Base-by-base conservation (phyloP, 2,113 vertebrate genomes). In the Trinectes maculatus region DNA sequence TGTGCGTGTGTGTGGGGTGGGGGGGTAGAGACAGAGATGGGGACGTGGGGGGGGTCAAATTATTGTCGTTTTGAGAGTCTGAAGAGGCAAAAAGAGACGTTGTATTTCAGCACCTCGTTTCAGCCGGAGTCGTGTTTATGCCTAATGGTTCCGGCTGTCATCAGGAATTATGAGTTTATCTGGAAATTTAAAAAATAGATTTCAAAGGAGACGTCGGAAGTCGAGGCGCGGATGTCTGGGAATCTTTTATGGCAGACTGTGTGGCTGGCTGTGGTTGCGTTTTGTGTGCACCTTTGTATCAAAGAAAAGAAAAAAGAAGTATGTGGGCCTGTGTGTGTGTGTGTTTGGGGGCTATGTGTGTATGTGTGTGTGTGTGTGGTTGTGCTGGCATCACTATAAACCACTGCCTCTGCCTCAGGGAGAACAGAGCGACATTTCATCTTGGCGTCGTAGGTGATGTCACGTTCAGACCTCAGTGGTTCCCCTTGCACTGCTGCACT, bases 401-500 rank as follows among this genome's bases (percentile, higher is more conserved):
- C 69, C 69, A 3, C 60, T 39, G 56, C 77, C 44, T 71, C 62
- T 18, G 29, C 71, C 46, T 70, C 16, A 0, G 57, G 64, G 51
- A 52, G 68, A 55, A 51, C 52, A 74, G 31, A 19, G 12, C 28
- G 19, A 1, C 59, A 60, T 80, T 85, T 86, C 48, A 26, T 85
- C 77, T 77, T 67, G 68, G 59, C 76, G 86, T 3, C 6, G n/a
- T 76, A 66, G 84, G 70, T 76, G 81, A 83, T 78, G 79, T 81
- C 85, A 73, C 74, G 24, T 72, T 71, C 42, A 62, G 51, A 77
- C 62, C 69, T 72, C 52, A 58, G 28, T 40, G 22, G 63, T 44
- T 55, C 48, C 2, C 43, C 67, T 51, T 55, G 36, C 61, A 48
- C 34, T 43, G 57, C 53, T 59, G 57, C 59, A 21, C 24, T 56